Base-by-base conservation (phyloP, 2,888 invertebrate genomes). In the Scaptomyza reducta region DNA sequence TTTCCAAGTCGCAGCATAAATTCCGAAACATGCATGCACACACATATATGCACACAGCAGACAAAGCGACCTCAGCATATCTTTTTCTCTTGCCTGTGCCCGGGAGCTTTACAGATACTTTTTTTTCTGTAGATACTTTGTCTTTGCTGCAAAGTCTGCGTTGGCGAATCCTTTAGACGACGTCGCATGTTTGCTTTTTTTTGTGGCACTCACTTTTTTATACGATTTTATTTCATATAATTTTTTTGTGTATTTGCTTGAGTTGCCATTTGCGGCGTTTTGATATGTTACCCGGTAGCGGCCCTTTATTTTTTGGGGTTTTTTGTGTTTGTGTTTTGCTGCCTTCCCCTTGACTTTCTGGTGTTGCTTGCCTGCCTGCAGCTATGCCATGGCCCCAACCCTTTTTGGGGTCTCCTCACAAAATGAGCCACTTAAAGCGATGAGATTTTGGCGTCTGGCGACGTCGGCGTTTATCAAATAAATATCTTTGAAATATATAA, bases 381-480 rank as follows among this genome's bases (percentile, higher is more conserved):
- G 80, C 57, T 66, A 41, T 58, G 38, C 35, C 5, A 10, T 40
- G 61, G 41, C 58, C 62, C 59, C 46, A 74, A 63, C 50, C 42
- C 35, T 50, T 70, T 11, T 42, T 11, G 18, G 69, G 46, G 18
- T 13, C 54, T 66, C 25, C 25, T 35, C 63, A 31, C 64, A 63
- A 80, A 88, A 87, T 86, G 88, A 86, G 83, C 84, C 83, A 83
- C 83, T 83, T 83, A 83, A 88, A 86, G 78, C 78, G 87, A 83
- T 83, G 83, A 88, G 88, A 88, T 83, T 88, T 80, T 83, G 88
- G 87, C 88, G 82, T 88, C 83, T 88, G 88, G 66, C 80, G 65
- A 60, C 58, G 64, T 82, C 83, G 88, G 83, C 83, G 72, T 83
- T 87, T 80, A 87, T 86, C 83, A 83, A 88, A 83, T 86, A 83